Evolutionary conservation across 1,140 invertebrate species (phyloP), one percentile per base, ranked within the genome.

Genomic region (Druon quercuslanigerum): DNA sequence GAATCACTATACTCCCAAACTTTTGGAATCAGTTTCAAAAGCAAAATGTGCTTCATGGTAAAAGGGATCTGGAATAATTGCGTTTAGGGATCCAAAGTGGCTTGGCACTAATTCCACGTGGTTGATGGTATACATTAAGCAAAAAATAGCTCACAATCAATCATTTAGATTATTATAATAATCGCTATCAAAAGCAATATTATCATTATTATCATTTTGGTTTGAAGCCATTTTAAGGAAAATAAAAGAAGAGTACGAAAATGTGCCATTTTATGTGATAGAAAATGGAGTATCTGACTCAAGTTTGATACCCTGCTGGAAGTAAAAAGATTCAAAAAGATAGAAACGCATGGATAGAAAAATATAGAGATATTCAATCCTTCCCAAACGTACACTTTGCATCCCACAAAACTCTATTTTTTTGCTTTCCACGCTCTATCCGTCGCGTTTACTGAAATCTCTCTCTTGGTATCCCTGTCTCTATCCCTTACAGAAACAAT

Each of bases 241-340:
- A 92, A 92, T 96, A 13, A 92, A 92, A 71, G 85, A 90, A 0
- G 87, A 92, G 12, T 96, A 95, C 82, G 87, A 92, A 60, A 94
- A 95, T 86, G 92, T 93, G 0, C 82, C 89, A n/a, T 89, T 96
- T 2, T 89, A 94, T 9, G 91, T 96, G 3, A 94, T 94, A 0
- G 96, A 96, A 92, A 96, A 96, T 85, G 96, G 96, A 70, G 77
- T 70, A 46, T 82, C 79, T 3, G 78, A 82, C n/a, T 66, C 54
- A n/a, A 51, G 40, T 54, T 50, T 54, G 6, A 20, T 56, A 1
- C n/a, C n/a, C n/a, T n/a, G n/a, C n/a, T n/a, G n/a, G n/a, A n/a
- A n/a, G n/a, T n/a, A n/a, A n/a, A n/a, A n/a, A n/a, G n/a, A n/a
- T n/a, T n/a, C n/a, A n/a, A n/a, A n/a, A n/a, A n/a, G n/a, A n/a